phyloP scores from a whole-genome alignment of 2,797 vertebrate species.

The Tiaroga cobitis region DNA sequence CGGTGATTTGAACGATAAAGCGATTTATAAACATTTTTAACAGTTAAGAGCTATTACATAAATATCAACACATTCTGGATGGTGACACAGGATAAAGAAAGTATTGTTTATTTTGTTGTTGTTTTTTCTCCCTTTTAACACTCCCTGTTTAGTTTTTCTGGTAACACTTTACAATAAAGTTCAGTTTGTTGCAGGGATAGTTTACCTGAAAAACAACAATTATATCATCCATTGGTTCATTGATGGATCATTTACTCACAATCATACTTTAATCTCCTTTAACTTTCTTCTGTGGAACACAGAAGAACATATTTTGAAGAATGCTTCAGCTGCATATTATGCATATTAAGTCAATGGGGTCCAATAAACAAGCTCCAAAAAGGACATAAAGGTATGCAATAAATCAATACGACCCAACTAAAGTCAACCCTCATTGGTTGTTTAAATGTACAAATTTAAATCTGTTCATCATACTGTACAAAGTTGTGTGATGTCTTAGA shows the following conservation, averaged over 20 bases:
- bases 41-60: constrained; percentile 51
- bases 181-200: not conserved
- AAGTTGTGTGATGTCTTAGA: not conserved
- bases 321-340: not conserved
- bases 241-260: not conserved
- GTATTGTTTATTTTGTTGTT: not conserved
- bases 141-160: not conserved
- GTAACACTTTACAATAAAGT: not conserved
- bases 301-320: not conserved
- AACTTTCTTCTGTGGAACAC: not conserved
- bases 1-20: constrained; percentile 49
- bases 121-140: not conserved
- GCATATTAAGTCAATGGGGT: not conserved
- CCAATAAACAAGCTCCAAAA: not conserved
- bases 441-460: not conserved
- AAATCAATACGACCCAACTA: not conserved
- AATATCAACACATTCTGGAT: constrained; percentile 45
- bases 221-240: not conserved
- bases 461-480: not conserved
- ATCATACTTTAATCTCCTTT: not conserved
- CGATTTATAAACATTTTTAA: constrained; percentile 38
- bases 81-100: constrained; percentile 22
- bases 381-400: not conserved
- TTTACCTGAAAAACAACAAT: not conserved
- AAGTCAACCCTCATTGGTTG: not conserved